A percentile compares a stretch with the other conserved stretches of the same genome.
These are phyloP conservation scores for Polyodon spathula DNA, from an alignment of 2,113 vertebrate genomes.

Conservation along the genomic window DNA sequence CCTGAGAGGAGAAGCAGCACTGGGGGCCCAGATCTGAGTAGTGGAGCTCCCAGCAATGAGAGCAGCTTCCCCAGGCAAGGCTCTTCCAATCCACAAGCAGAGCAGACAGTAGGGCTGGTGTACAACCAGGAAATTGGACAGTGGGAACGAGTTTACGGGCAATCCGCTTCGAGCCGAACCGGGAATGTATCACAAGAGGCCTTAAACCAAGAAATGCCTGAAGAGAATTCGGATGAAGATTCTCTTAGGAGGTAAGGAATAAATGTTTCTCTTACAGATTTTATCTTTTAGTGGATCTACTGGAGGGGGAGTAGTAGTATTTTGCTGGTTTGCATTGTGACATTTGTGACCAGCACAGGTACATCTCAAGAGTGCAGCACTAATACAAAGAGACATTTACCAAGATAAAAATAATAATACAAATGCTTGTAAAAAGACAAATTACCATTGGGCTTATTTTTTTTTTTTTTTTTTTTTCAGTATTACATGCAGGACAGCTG, in stretches of 20 bases:
- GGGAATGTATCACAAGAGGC: slow-evolving; percentile 83
- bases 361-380: too few species aligned
- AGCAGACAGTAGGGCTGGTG: slow-evolving; percentile 86
- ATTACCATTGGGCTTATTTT: too few species aligned
- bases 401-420: too few species aligned
- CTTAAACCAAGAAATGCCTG: slow-evolving; percentile 97
- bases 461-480: too few species aligned
- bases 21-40: slow-evolving; percentile 60
- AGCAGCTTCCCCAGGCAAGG: slow-evolving; percentile 34
- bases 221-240: slow-evolving; percentile 92
- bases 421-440: too few species aligned
- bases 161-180: slow-evolving; percentile 65
- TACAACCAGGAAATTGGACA: slow-evolving; percentile 95
- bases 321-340: too few species aligned
- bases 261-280: too few species aligned
- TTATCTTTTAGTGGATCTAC: too few species aligned
- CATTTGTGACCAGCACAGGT: too few species aligned
- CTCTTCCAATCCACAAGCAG: slow-evolving; percentile 63
- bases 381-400: too few species aligned
- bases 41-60: slow-evolving; percentile 43
- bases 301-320: too few species aligned
- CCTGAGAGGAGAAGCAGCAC: slow-evolving; percentile 60
- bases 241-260: slow-evolving; percentile 82
- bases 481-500: too few species aligned
- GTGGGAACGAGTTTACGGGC: slow-evolving; percentile 89